A percentile compares a stretch with the other conserved stretches of the same genome.
Conservation (phyloP, 2,888 invertebrate genomes). For the Athalia circularis region DNA sequence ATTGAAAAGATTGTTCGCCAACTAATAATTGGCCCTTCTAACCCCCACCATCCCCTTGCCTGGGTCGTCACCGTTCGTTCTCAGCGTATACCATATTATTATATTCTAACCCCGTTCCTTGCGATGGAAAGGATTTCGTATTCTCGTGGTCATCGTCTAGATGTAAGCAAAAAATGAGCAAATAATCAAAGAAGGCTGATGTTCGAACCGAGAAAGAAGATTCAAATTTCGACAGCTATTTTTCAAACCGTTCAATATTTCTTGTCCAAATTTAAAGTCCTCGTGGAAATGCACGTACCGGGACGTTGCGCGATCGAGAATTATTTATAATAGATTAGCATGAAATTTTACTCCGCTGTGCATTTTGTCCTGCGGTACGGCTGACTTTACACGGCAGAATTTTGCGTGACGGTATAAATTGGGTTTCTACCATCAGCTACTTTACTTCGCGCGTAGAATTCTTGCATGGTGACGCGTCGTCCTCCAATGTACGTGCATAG, state of each 20-base stretch:
- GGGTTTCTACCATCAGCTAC: background rate
- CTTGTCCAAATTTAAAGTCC: background rate
- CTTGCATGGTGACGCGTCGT: no score
- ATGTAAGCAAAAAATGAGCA: no score
- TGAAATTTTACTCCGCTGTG: no score
- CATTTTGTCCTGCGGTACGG: background rate
- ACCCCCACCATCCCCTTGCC: background rate
- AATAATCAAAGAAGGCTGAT: no score
- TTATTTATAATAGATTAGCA: no score
- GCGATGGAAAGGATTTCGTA: background rate
- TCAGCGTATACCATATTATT: conserved; percentile 2
- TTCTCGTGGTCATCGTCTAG: no score
- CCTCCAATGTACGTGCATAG: no score
- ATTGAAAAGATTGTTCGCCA: conserved; percentile 54
- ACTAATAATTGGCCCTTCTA: conserved; percentile 55
- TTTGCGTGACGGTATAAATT: background rate
- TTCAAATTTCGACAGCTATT: no score
- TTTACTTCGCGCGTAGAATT: background rate
- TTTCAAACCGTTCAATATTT: no score
- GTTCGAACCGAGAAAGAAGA: no score
- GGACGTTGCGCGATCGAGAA: no score
- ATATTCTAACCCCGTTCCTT: background rate
- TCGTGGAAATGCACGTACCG: background rate
- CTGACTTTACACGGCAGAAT: background rate
- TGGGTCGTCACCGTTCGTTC: conserved; percentile 3